Evolutionary conservation across 2,888 invertebrate genomes (phyloP).

Genomic region (Drosophila subquinaria): DNA sequence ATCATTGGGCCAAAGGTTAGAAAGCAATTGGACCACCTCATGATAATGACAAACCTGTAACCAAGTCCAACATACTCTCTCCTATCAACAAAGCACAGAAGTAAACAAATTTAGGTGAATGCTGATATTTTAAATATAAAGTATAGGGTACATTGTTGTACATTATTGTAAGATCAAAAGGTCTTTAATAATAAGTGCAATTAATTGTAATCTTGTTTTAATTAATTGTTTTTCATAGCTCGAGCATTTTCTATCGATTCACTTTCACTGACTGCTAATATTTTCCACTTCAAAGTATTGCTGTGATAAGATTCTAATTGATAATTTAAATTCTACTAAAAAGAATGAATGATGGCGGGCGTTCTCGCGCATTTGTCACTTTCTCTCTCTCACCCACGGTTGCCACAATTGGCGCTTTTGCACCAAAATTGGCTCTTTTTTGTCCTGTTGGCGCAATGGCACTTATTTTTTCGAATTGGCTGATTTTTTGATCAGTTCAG

Average conservation of each 20-base stretch:
- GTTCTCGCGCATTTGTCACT: no score
- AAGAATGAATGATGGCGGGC: no score
- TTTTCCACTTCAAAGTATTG: background rate
- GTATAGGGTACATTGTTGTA: background rate
- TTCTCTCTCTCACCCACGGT: no score
- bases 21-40: slow-evolving; percentile 11
- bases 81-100: background rate
- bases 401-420: no score
- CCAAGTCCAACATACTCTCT: background rate
- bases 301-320: slow-evolving; percentile 12
- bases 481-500: no score
- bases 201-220: background rate
- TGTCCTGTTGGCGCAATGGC: no score
- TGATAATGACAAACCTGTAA: slow-evolving; percentile 22
- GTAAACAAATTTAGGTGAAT: background rate
- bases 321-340: no score
- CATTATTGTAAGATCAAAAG: background rate
- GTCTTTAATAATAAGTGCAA: background rate
- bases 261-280: background rate
- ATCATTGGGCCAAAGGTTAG: slow-evolving; percentile 44
- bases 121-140: background rate
- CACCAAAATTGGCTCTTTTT: no score
- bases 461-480: no score
- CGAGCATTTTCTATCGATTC: background rate
- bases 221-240: background rate